A percentile compares a stretch with the other conserved stretches of the same genome.
phyloP scores from a whole-genome alignment of 1,140 invertebrate species.

The Medauroidea extradentata region DNA sequence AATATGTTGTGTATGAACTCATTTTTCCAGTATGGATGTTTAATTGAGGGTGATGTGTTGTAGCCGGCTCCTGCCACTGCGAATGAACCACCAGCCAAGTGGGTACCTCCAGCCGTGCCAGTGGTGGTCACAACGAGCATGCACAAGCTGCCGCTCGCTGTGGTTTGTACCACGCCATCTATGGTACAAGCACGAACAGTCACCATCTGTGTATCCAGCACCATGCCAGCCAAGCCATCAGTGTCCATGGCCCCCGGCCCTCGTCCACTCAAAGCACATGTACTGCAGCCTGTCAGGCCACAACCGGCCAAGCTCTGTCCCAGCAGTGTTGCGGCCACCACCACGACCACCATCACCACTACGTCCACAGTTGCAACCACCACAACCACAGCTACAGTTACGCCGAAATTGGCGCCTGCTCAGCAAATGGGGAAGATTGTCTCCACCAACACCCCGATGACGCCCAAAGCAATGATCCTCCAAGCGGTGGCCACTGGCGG shows the following conservation, averaged over 20 bases:
- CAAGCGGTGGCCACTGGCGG: background rate
- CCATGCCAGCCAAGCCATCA: background rate
- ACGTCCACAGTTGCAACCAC: too few relatives aligned
- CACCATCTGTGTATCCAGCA: background rate
- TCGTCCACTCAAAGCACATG: conserved; percentile 12
- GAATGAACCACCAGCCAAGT: too few relatives aligned
- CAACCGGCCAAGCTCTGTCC: background rate
- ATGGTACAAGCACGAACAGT: background rate
- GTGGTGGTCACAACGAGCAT: too few relatives aligned
- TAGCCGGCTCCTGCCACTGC: too few relatives aligned
- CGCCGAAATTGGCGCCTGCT: conserved; percentile 32
- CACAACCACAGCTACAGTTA: too few relatives aligned
- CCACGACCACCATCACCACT: conserved; percentile 20
- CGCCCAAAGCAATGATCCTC: background rate
- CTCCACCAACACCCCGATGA: background rate
- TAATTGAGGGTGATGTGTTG: too few relatives aligned
- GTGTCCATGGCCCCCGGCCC: background rate
- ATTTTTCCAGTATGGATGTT: too few relatives aligned
- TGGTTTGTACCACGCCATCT: background rate
- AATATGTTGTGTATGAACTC: too few relatives aligned
- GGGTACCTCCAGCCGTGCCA: too few relatives aligned
- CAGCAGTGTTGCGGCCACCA: conserved; percentile 2
- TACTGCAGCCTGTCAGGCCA: conserved; percentile 11
- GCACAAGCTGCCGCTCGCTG: too few relatives aligned
- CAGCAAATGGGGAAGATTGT: conserved; percentile 5